Evolutionary conservation across 2,113 vertebrate genomes (phyloP).

Genomic region (Microcebus ravelobensis): DNA sequence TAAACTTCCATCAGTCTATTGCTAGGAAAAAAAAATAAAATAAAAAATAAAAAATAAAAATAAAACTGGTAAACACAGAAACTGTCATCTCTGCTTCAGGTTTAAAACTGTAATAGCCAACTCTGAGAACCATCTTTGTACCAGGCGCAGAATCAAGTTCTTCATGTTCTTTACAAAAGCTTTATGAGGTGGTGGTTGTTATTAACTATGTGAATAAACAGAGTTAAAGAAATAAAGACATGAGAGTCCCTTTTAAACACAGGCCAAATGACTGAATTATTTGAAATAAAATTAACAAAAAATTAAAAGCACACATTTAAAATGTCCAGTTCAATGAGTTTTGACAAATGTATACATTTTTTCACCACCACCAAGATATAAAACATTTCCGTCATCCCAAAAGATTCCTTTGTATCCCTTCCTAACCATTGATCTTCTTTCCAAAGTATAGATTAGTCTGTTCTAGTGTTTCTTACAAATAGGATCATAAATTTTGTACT

Average conservation of each 20-base stretch:
- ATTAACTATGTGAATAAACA: background rate
- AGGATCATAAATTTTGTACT: background rate
- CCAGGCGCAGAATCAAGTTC: background rate
- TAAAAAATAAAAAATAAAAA: too few species aligned
- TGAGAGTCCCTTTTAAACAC: background rate
- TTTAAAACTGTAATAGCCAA: background rate
- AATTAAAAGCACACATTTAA: background rate
- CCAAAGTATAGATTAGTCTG: background rate
- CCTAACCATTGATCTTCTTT: background rate
- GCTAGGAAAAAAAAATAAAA: too few species aligned
- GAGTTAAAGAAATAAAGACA: background rate
- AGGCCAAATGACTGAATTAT: background rate
- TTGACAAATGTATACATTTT: background rate
- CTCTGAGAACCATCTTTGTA: background rate
- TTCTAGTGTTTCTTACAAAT: background rate
- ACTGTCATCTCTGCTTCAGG: background rate
- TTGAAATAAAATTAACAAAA: background rate
- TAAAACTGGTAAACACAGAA: constrained; percentile 8
- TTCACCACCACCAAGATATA: background rate
- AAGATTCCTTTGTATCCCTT: background rate
- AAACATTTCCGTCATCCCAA: background rate
- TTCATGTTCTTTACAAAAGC: background rate
- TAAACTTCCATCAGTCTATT: too few species aligned
- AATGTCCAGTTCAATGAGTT: background rate
- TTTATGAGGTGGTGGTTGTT: background rate